Evolutionary conservation across 2,797 vertebrate species (phyloP), one percentile per base, ranked within the genome.

Genomic region (Coracias cyanogaster): DNA sequence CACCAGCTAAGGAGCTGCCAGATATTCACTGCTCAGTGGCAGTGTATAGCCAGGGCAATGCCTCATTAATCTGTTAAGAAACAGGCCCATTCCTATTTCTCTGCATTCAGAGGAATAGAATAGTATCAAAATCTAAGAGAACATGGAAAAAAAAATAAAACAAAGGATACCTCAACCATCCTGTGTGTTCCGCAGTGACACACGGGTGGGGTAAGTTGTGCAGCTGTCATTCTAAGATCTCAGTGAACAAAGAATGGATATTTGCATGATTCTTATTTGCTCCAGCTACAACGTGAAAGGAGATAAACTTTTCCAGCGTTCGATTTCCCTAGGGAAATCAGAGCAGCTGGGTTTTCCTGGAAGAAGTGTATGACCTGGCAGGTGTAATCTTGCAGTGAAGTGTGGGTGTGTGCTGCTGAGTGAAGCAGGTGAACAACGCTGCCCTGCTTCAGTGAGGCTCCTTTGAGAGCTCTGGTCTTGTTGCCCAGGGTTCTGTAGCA

Each of bases 291-390:
- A 0, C 2, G 8, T 66, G 85, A 62, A 89, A 73, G 74, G 74
- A 83, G 69, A 94, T 48, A 94, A 95, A 91, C 43, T 73, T 87
- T 88, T 61, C 58, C 62, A 52, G 93, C 90, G 72, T 66, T 78
- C 45, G 20, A 83, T 94, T 91, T 89, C 91, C 80, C 49, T 37
- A 8, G 66, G 73, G 91, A 94, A 94, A 94, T 96, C 76, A 91
- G 77, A 95, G 57, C 76, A 85, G 62, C 28, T n/a, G 69, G 54
- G 48, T 22, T 48, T 90, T 83, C 54, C 51, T 84, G 73, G 90
- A 74, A 88, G 69, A 87, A 87, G 65, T 69, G 5, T 71, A 33
- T 54, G 70, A 11, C 62, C 76, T 62, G 21, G 18, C 55, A 4
- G 79, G 26, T 65, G 6, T 58, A 86, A 76, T 79, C 89, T 82